Evolutionary conservation across 2,888 invertebrate genomes (phyloP), one percentile per base, ranked within the genome.

Genomic region (Stenurella melanura): DNA sequence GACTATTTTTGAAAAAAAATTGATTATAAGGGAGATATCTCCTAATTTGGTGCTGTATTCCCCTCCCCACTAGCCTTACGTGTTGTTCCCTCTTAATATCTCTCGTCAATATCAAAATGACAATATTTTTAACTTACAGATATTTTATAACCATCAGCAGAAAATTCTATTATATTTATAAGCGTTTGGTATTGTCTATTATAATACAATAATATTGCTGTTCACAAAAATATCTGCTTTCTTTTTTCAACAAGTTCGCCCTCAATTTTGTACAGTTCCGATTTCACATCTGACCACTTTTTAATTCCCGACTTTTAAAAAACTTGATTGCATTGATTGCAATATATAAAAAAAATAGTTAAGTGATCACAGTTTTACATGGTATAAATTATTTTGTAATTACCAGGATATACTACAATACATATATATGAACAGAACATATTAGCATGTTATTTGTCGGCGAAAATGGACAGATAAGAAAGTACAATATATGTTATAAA

Each of bases 371-470:
- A 58, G 19, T 58, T 58, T 58, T 58, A 21, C 58, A 58, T 15
- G 10, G 17, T 54, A 21, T 54, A 19, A 54, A 54, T 54, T 34
- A 21, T 54, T 67, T 64, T 42, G 30, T 64, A 67, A 54, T 67
- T 67, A 67, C 67, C 50, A 54, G 67, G 67, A 67, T 67, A 67
- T 54, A 54, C 26, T 54, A 54, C 26, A 54, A 18, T 19, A 42
- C 50, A 15, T 66, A 66, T 42, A 18, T 50, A 67, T 42, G 5
- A 7, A n/a, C n/a, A n/a, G 11, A 57, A 54, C 18, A 64, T 42
- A 50, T 67, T 64, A 42, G 19, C 42, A 18, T 19, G 42, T 64
- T 64, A 54, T 67, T 67, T 67, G 67, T 67, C 18, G 54, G 54
- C 19, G 54, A 54, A 66, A 67, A 26, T 54, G 50, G 54, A 38